Evolutionary conservation across 2,888 invertebrate species (phyloP).

Genomic region (Podabrus alpinus): DNA sequence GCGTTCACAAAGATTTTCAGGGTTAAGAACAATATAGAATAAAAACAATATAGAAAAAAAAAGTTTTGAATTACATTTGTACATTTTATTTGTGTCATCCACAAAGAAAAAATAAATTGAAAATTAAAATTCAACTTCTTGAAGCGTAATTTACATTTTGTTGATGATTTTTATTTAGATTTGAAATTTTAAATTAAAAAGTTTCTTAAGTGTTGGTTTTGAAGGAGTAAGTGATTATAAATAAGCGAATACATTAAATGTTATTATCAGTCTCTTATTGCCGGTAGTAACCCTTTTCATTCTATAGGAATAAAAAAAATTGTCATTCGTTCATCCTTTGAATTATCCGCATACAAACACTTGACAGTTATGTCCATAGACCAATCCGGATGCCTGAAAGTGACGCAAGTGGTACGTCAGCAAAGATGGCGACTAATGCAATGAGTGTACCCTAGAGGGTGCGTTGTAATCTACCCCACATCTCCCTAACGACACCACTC

Average conservation of each 20-base stretch:
- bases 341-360: conserved; percentile 32
- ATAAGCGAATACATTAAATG: neutral
- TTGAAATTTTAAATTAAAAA: neutral
- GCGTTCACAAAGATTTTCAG: neutral
- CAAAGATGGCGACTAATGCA: conserved; percentile 45
- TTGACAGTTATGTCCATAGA: conserved; percentile 29
- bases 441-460: conserved; percentile 38
- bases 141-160: neutral
- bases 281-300: neutral
- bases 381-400: conserved; percentile 34
- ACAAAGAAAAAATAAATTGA: neutral
- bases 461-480: conserved; percentile 35
- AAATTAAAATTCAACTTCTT: neutral
- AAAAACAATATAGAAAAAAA: too few relatives aligned
- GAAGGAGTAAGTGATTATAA: neutral
- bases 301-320: conserved; percentile 12
- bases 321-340: conserved; percentile 29
- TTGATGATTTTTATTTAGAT: neutral
- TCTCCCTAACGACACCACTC: conserved; percentile 33
- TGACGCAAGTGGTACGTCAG: conserved; percentile 40
- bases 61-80: neutral
- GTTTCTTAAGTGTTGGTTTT: neutral
- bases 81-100: neutral
- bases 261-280: neutral
- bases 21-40: too few relatives aligned